Percentiles rank a stretch among this genome's conserved stretches.
phyloP scores from a whole-genome alignment of 1,140 invertebrate species.

The Drosophila mauritiana region DNA sequence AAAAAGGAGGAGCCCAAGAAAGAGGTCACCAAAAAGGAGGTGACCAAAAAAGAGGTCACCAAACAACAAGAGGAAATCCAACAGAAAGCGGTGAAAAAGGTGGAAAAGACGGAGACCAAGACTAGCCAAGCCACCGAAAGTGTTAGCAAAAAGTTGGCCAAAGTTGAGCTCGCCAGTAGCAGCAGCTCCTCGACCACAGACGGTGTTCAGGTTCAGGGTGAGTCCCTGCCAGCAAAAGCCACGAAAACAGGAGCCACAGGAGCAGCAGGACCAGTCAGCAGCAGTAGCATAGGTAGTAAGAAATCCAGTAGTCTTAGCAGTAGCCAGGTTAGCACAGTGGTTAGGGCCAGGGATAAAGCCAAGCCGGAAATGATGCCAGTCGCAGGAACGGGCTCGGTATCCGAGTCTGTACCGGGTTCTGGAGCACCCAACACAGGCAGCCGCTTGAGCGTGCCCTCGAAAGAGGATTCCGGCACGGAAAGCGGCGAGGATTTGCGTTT shows the following conservation, averaged over 20 bases:
- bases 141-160: constrained; percentile 84
- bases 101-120: constrained; percentile 85
- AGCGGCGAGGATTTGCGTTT: constrained; percentile 87
- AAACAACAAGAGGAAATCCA: constrained; percentile 29
- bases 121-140: constrained; percentile 86
- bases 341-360: constrained; percentile 53
- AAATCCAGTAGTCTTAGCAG: constrained; percentile 57
- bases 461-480: constrained; percentile 89
- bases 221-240: constrained; percentile 56
- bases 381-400: constrained; percentile 5
- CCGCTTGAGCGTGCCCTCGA: constrained; percentile 73
- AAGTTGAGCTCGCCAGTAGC: constrained; percentile 62
- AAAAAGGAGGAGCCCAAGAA: constrained; percentile 16
- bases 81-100: constrained; percentile 16
- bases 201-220: constrained; percentile 62
- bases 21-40: constrained; percentile 27
- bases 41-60: constrained; percentile 49
- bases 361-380: constrained; percentile 37
- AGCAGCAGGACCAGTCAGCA: constrained; percentile 31
- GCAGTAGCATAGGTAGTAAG: constrained; percentile 53
- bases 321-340: constrained; percentile 60
- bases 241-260: constrained; percentile 25
- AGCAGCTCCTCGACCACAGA: constrained; percentile 26
- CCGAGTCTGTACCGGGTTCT: neutral
- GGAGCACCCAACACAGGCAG: constrained; percentile 40